Evolutionary conservation across 2,888 invertebrate genomes (phyloP).

Genomic region (Mechanitis mazaeus): DNA sequence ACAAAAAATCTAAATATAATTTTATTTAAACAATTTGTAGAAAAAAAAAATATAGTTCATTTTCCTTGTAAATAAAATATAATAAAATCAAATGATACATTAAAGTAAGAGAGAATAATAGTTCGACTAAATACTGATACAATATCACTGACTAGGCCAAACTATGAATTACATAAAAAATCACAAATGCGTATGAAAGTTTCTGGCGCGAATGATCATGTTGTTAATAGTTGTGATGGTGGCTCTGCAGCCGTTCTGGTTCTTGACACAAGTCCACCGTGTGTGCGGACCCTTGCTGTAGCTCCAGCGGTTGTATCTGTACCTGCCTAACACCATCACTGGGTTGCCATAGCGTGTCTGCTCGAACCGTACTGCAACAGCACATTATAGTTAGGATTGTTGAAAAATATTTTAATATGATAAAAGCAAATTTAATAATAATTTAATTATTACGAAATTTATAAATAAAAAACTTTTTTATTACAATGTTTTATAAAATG

Average conservation of each 20-base stretch:
- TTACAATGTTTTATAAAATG: no score
- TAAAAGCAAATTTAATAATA: background rate
- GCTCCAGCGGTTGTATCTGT: constrained; percentile 52
- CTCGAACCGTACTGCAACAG: constrained; percentile 33
- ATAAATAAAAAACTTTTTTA: no score
- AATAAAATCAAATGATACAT: background rate
- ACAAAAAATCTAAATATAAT: no score
- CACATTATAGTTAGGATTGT: constrained; percentile 1
- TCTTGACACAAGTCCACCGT: constrained; percentile 54
- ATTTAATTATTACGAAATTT: no score
- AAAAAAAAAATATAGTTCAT: no score
- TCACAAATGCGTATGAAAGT: constrained; percentile 42
- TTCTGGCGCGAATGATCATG: constrained; percentile 42
- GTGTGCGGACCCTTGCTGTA: constrained; percentile 44
- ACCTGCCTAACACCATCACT: constrained; percentile 47
- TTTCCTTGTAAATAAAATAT: background rate
- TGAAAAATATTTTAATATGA: background rate
- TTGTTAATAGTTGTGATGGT: constrained; percentile 47
- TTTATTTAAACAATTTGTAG: no score
- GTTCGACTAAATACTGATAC: background rate
- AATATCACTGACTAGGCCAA: background rate
- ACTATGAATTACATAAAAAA: constrained; percentile 11
- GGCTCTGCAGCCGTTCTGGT: constrained; percentile 50
- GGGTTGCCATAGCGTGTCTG: constrained; percentile 56
- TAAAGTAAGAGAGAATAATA: background rate